Conservation (phyloP, 2,888 invertebrate genomes). For the Pristionchus mayeri region DNA sequence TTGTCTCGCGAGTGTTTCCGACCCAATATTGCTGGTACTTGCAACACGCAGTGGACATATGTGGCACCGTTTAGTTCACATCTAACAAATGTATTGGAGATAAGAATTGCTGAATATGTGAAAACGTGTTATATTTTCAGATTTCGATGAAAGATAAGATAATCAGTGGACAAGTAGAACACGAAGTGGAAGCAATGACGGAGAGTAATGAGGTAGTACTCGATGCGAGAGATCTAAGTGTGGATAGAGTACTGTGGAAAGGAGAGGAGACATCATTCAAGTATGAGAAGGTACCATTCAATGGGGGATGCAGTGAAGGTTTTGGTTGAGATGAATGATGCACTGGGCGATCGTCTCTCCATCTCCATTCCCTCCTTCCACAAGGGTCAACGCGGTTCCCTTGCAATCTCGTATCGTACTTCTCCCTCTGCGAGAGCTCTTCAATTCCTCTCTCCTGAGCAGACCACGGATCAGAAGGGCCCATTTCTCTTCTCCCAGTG, state of each 20-base stretch:
- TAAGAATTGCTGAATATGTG: neutral
- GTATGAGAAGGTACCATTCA: constrained; percentile 31
- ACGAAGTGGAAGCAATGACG: constrained; percentile 12
- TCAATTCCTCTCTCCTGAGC: constrained; percentile 89
- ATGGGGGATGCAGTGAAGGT: neutral
- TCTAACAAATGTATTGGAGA: no score
- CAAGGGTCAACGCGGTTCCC: neutral
- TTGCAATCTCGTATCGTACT: constrained; percentile 84
- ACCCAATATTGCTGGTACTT: no score
- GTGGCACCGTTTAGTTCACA: no score
- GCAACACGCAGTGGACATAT: no score
- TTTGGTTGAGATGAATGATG: neutral
- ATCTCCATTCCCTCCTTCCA: neutral
- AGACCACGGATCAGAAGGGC: constrained; percentile 87
- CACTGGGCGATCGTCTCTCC: constrained; percentile 9
- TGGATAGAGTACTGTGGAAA: constrained; percentile 32
- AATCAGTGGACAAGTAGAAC: neutral
- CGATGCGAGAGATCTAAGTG: constrained; percentile 16
- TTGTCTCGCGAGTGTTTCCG: no score
- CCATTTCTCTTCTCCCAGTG: constrained; percentile 84
- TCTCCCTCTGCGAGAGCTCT: constrained; percentile 86
- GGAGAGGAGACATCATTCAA: constrained; percentile 10
- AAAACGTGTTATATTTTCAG: neutral
- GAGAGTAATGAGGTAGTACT: neutral
- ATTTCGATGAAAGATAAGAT: neutral